Conservation (phyloP, 2,797 vertebrate species). For the Anguilla anguilla region DNA sequence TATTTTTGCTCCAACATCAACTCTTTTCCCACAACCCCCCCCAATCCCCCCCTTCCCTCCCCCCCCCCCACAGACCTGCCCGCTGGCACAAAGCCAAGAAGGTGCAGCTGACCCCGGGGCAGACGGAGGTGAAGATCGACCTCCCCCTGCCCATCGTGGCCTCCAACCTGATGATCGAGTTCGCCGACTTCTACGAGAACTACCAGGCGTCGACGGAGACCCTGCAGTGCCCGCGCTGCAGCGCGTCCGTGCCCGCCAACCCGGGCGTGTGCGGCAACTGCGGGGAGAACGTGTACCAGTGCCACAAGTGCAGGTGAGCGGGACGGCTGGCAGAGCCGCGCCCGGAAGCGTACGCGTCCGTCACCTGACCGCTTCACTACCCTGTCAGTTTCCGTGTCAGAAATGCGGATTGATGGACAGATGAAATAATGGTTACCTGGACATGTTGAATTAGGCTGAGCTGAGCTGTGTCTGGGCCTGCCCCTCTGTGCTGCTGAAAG, state of each 20-base stretch:
- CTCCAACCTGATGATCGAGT: constrained; percentile 98
- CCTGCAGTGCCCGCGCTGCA: constrained; percentile 96
- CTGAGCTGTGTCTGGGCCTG: not conserved
- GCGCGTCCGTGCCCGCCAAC: constrained; percentile 95
- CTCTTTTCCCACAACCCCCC: too few species aligned
- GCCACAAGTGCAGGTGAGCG: constrained; percentile 95
- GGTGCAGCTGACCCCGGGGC: constrained; percentile 93
- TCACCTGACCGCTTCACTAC: not conserved
- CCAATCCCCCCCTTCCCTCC: not conserved
- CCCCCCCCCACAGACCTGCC: constrained; percentile 78
- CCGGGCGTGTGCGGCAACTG: constrained; percentile 98
- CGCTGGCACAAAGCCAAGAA: constrained; percentile 99
- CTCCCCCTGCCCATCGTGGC: constrained; percentile 94
- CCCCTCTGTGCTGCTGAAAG: not conserved
- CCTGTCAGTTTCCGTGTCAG: not conserved
- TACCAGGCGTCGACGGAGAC: constrained; percentile 98
- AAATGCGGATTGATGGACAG: not conserved
- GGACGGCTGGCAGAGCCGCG: too few species aligned
- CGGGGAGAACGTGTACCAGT: constrained; percentile 97
- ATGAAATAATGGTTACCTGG: not conserved
- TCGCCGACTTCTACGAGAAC: constrained; percentile 98
- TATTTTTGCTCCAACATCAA: not conserved
- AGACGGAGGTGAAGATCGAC: constrained; percentile 98
- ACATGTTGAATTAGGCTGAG: not conserved
- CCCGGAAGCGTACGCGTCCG: not conserved